Base-by-base conservation (phyloP, 1,140 invertebrate genomes). In the Propsilocerus akamusi region DNA sequence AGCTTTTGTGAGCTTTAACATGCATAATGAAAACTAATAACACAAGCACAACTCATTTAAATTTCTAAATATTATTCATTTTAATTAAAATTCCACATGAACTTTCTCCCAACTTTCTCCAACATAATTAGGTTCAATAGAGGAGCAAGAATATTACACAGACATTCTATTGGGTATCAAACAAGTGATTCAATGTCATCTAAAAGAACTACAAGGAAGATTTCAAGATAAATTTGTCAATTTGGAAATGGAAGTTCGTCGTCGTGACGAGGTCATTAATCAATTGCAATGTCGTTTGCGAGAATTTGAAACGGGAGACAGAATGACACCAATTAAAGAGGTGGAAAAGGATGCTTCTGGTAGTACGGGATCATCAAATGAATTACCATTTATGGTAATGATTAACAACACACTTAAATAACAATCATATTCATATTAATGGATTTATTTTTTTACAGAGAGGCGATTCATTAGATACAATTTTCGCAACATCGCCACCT, bases 81-180 rank as follows among this genome's bases (percentile, higher is more conserved):
- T 41, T 41, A 20, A 41, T 20, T 41, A 20, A 20, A 41, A 41
- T 41, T 41, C 22, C 22, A 4, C 17, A 17, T 41, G 34, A 41
- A 41, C 22, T 41, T 41, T 41, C 34, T 34, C 49, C 20, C 32
- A 46, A 20, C 6, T 11, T 30, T 46, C 37, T 50, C 49, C 48
- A 30, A n/a, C 48, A 26, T 25, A 26, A 48, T 53, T 64, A 67
- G 72, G 71, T 46, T 69, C 69, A 20, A 50, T 70, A 50, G 74
- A 77, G 58, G 76, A 84, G 55, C 80, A 85, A 56, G 81, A 85
- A 61, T 84, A 80, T 68, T 77, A 85, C 58, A 75, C 77, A 25
- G 80, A 83, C 56, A 73, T 87, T 28, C 66, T 87, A 25, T 61
- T 74, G 52, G 82, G 80, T 34, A 84, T 87, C 46, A 80, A 81